Base-by-base conservation (phyloP, 2,888 invertebrate species). In the Frankliniella intonsa region DNA sequence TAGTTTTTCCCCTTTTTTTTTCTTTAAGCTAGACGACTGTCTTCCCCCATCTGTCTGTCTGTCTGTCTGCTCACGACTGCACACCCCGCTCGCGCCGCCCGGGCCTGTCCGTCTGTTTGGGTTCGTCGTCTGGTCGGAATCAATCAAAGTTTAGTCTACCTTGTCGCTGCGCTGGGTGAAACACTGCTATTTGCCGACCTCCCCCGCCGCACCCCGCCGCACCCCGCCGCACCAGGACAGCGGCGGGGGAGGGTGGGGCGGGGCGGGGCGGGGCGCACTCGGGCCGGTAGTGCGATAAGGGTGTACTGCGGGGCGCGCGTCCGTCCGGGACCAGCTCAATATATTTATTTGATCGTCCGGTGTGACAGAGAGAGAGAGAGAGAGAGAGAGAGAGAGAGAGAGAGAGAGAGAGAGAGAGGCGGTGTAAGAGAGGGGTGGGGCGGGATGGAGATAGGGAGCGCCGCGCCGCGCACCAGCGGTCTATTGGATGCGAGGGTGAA, bases 131-230 rank as follows among this genome's bases (percentile, higher is more conserved):
- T 69, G 7, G 69, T 76, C 25, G 22, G 69, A 76, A 76, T 76
- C 69, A 76, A 76, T 76, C 69, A 76, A 76, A 76, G 69, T 76
- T 76, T 76, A 76, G 69, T 76, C 69, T 22, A 76, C 69, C 69
- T 76, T 76, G 69, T n/a, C 69, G 69, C 69, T 19, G 69, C 69
- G 69, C 69, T 19, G 69, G 12, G 25, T 76, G 69, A 76, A 17
- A 76, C 69, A 76, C 69, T 69, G 22, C 69, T 76, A 76, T 76
- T 76, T 25, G 25, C 69, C 69, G 62, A 22, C 69, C 69, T 0
- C 69, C 69, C 69, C 69, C 22, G 22, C 10, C n/a, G n/a, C n/a
- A n/a, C n/a, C n/a, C n/a, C n/a, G n/a, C 25, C 69, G 9, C 69
- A 2, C n/a, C 7, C 69, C 12, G 22, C 17, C 38, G 3, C 38